Percentiles rank a stretch among this genome's conserved stretches.
phyloP scores from a whole-genome alignment of 2,797 vertebrate species.

The Myotis planiceps region DNA sequence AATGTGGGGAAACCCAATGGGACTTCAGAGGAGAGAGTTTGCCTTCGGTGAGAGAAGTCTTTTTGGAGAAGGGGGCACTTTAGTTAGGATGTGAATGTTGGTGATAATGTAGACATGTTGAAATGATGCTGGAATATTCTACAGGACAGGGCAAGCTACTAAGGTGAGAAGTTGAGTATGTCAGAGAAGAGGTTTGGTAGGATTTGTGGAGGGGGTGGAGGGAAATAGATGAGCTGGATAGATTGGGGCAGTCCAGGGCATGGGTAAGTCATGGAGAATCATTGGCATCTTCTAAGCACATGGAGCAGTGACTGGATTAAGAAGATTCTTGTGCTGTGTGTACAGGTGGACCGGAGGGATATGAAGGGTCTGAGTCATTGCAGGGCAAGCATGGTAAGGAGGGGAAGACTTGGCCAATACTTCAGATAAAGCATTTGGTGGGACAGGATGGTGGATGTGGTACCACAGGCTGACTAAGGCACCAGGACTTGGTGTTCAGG shows the following conservation, averaged over 20 bases:
- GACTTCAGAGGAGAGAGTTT: not conserved
- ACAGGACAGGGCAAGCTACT: not conserved
- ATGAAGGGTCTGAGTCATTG: not conserved
- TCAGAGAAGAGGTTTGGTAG: not conserved
- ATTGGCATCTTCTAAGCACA: not conserved
- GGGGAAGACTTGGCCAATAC: not conserved
- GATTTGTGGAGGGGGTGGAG: not conserved
- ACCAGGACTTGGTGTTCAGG: not conserved
- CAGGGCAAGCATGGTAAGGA: not conserved
- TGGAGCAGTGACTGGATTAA: not conserved
- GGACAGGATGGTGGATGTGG: rapidly evolving
- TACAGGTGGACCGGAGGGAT: not conserved
- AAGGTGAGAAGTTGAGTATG: not conserved
- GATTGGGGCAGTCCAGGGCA: not conserved
- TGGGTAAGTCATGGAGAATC: not conserved
- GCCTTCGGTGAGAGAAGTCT: not conserved
- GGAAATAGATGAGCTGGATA: not conserved
- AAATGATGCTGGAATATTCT: not conserved
- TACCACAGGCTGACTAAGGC: no score
- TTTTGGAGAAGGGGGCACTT: not conserved
- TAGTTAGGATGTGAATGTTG: not conserved
- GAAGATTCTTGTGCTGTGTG: no score
- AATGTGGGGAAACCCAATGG: not conserved
- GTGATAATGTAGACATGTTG: not conserved
- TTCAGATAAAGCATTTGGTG: not conserved